Evolutionary conservation across 2,113 vertebrate species (phyloP), one percentile per base, ranked within the genome.

Genomic region (Elanus axillaris): DNA sequence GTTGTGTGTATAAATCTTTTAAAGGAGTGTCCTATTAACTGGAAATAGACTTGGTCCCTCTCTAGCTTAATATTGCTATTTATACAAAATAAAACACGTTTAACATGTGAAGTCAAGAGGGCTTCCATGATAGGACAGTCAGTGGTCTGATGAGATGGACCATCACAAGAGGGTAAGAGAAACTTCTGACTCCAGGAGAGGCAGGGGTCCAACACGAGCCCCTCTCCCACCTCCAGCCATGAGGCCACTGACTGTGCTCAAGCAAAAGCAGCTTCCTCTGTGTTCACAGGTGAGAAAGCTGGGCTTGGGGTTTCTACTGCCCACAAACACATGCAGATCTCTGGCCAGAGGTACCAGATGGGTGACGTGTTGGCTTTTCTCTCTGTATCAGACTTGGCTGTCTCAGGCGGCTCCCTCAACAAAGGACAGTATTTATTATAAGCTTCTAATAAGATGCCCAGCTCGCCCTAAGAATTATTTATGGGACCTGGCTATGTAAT

Each of bases 211-310:
- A 58, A 23, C 15, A 11, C 8, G 13, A 78, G 26, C 52, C 74
- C 9, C 22, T 47, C 20, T 72, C 52, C 40, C 50, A 32, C 21
- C 31, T 86, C 48, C 42, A 91, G 48, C 88, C 58, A 62, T 2
- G 13, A 73, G 43, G 11, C 31, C 31, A 19, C 31, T 32, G 66
- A 22, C n/a, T 9, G 1, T 0, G 0, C 42, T 52, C 10, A 56
- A 64, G 34, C 0, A 0, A 69, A 82, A 91, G 58, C 26, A 88
- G 36, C 12, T 45, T 81, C 32, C 34, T 45, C 0, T 38, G 34
- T 78, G 47, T 42, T 73, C 45, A 16, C 16, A 48, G 27, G 18
- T 26, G 43, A 78, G 73, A 55, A 69, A 47, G 11, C 11, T 74
- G 68, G 27, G 25, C 10, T 91, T 66, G 71, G 48, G 7, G 13